These are phyloP conservation scores for Cydia pomonella DNA, from an alignment of 1,140 invertebrate genomes.

Conservation along the genomic window DNA sequence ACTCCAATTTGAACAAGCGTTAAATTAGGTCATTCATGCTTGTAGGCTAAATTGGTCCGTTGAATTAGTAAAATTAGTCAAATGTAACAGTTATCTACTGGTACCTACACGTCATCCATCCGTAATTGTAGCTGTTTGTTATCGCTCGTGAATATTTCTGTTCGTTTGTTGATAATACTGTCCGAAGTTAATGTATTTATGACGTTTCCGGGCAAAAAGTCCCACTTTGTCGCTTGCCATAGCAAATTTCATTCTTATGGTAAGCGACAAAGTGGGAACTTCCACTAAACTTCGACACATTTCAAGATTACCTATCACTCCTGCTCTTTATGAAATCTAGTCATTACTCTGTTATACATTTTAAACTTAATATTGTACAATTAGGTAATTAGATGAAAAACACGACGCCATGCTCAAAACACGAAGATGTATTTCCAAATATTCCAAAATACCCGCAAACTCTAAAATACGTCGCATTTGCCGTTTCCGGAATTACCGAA, in stretches of 20 bases:
- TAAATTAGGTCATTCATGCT: conserved; percentile 8
- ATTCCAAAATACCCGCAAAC: no score
- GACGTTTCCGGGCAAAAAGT: no score
- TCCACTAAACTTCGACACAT: no score
- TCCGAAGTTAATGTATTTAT: not conserved
- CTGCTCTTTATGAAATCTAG: not conserved
- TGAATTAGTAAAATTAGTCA: not conserved
- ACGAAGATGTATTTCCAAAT: no score
- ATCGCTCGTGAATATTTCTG: not conserved
- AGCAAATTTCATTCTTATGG: no score
- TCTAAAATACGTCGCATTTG: no score
- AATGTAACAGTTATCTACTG: not conserved
- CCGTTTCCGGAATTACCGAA: no score
- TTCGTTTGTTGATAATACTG: conserved; percentile 5
- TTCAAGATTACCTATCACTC: not conserved
- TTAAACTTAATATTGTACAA: no score
- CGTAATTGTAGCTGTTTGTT: not conserved
- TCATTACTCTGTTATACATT: not conserved
- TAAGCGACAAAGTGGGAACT: no score
- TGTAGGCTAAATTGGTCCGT: conserved; percentile 3
- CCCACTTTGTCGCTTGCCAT: no score
- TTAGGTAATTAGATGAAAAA: no score
- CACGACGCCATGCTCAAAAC: no score
- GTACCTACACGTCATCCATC: not conserved
- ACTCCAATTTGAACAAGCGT: not conserved